These are phyloP conservation scores for Stomatorhinus ivindoensis DNA, from an alignment of 2,113 vertebrate species.

Conservation along the genomic window DNA sequence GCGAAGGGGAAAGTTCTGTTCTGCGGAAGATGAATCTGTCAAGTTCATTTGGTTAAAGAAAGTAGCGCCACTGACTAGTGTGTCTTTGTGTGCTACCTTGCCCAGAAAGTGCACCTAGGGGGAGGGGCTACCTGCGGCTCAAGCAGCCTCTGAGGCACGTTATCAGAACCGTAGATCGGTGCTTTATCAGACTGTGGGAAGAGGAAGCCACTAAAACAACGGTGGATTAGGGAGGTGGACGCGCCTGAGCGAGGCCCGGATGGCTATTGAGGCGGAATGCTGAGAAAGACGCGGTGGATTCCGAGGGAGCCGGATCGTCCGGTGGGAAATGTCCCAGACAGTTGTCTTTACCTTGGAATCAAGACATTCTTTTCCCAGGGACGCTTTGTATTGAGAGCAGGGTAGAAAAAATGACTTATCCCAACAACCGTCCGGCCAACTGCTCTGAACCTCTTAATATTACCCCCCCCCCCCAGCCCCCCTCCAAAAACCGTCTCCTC, in stretches of 20 bases:
- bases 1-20: background rate
- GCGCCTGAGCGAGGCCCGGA: constrained; percentile 62
- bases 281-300: constrained; percentile 68
- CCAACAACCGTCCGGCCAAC: constrained; percentile 53
- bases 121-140: constrained; percentile 56
- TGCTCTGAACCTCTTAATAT: constrained; percentile 30
- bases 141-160: constrained; percentile 42
- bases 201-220: constrained; percentile 77
- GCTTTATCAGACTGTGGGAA: constrained; percentile 74
- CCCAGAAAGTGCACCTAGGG: background rate
- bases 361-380: constrained; percentile 77
- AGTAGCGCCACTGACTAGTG: background rate
- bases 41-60: background rate
- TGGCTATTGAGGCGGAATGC: constrained; percentile 72
- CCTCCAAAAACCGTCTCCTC: constrained; percentile 15
- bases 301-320: constrained; percentile 54
- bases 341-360: constrained; percentile 71
- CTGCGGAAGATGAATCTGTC: background rate
- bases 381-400: constrained; percentile 60
- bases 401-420: constrained; percentile 58
- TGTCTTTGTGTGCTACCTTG: background rate
- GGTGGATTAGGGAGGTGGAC: constrained; percentile 61
- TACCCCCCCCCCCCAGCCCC: background rate
- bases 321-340: constrained; percentile 62
- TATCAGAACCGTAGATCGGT: constrained; percentile 57